Conservation (phyloP, 2,113 vertebrate species). For the Ancistrus triradiatus region DNA sequence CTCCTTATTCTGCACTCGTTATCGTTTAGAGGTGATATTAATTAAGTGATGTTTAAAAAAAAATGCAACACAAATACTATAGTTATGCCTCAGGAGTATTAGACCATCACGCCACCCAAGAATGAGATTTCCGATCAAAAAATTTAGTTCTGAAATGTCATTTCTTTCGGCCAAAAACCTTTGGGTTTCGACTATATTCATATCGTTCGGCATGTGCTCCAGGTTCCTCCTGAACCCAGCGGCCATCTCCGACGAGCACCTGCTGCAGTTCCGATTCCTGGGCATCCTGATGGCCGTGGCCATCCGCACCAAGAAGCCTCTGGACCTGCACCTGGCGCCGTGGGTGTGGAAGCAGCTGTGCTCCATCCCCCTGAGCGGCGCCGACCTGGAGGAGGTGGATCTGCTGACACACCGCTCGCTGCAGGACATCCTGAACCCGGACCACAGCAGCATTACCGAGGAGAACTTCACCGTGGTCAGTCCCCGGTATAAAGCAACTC, state of each 20-base stretch:
- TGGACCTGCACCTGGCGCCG: slow-evolving; percentile 74
- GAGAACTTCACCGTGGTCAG: slow-evolving; percentile 77
- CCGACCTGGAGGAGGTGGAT: slow-evolving; percentile 76
- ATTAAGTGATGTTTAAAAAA: too few species aligned
- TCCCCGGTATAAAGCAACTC: not conserved
- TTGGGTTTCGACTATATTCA: too few species aligned
- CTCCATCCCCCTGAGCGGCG: slow-evolving; percentile 65
- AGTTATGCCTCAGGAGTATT: too few species aligned
- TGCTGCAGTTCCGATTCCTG: slow-evolving; percentile 74
- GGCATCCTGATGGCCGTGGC: slow-evolving; percentile 78
- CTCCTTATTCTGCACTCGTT: too few species aligned
- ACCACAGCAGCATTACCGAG: slow-evolving; percentile 74
- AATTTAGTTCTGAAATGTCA: too few species aligned
- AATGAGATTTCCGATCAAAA: not conserved
- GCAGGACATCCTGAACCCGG: slow-evolving; percentile 73
- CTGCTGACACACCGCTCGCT: slow-evolving; percentile 72
- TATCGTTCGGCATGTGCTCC: too few species aligned
- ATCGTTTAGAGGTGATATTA: too few species aligned
- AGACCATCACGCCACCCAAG: not conserved
- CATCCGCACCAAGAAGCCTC: slow-evolving; percentile 74
- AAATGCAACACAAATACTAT: too few species aligned
- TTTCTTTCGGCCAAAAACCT: too few species aligned
- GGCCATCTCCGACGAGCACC: slow-evolving; percentile 64
- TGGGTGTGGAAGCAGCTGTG: slow-evolving; percentile 79
- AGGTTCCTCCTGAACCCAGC: slow-evolving; percentile 75